Percentiles rank a stretch among this genome's conserved stretches.
These are phyloP conservation scores for Pyrochroa serraticornis DNA, from an alignment of 2,888 invertebrate genomes.

Conservation along the genomic window DNA sequence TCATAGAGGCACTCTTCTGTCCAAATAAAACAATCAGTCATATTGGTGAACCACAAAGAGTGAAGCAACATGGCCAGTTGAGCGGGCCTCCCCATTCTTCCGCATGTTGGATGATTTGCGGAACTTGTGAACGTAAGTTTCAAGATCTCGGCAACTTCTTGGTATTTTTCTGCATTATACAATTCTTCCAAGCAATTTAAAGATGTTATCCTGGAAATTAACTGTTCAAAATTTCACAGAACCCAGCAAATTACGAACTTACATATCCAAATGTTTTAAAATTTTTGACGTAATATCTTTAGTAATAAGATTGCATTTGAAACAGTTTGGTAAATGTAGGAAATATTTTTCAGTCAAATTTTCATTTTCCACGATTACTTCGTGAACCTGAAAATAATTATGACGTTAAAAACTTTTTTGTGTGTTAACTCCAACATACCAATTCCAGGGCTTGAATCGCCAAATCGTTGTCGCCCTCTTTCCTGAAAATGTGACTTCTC, in stretches of 20 bases:
- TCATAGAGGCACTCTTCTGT: slow-evolving; percentile 78
- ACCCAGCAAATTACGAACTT: slow-evolving; percentile 27
- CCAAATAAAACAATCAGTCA: slow-evolving; percentile 73
- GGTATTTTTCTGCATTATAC: slow-evolving; percentile 69
- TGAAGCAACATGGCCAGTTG: slow-evolving; percentile 56
- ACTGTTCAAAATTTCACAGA: neutral
- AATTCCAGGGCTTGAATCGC: slow-evolving; percentile 61
- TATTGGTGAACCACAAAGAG: slow-evolving; percentile 59
- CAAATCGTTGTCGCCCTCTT: slow-evolving; percentile 60
- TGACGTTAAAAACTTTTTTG: neutral
- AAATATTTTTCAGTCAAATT: slow-evolving; percentile 47
- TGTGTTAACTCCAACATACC: slow-evolving; percentile 43
- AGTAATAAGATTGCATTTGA: slow-evolving; percentile 60
- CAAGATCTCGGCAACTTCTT: slow-evolving; percentile 70
- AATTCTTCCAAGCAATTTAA: slow-evolving; percentile 70
- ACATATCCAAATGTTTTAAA: slow-evolving; percentile 62
- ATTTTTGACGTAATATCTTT: slow-evolving; percentile 58
- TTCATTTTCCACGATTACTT: slow-evolving; percentile 36
- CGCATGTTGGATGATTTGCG: slow-evolving; percentile 56
- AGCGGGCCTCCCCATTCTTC: slow-evolving; percentile 65
- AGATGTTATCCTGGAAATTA: slow-evolving; percentile 56
- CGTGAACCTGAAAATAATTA: slow-evolving; percentile 41
- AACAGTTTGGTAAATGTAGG: slow-evolving; percentile 62
- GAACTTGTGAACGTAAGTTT: slow-evolving; percentile 67
- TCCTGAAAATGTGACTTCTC: slow-evolving; percentile 62